These are phyloP conservation scores for Haplochromis vanheusdeni DNA, from an alignment of 2,113 vertebrate species.

Conservation along the genomic window DNA sequence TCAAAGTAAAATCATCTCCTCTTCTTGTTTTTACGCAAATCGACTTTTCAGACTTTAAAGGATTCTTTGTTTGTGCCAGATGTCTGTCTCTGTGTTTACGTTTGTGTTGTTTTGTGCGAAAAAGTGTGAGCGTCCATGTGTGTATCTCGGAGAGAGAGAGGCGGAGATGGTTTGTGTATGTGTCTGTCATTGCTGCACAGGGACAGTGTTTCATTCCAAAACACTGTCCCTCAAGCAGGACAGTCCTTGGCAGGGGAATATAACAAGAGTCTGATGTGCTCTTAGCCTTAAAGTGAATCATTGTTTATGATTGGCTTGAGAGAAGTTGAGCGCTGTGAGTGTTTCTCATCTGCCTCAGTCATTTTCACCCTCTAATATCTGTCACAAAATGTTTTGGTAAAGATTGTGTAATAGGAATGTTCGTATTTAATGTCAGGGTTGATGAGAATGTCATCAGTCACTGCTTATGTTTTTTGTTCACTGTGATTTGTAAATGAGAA, in stretches of 20 bases:
- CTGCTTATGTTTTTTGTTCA: neutral
- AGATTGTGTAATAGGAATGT: neutral
- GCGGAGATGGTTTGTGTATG: slow-evolving; percentile 37
- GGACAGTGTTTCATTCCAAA: slow-evolving; percentile 10
- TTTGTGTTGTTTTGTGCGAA: neutral
- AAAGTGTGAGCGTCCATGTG: neutral
- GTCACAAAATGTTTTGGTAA: slow-evolving; percentile 4
- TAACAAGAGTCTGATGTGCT: slow-evolving; percentile 15
- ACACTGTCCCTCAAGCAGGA: slow-evolving; percentile 30
- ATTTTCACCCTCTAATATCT: neutral
- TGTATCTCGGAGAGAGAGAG: neutral
- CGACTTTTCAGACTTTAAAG: neutral
- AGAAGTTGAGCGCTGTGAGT: neutral
- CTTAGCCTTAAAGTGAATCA: slow-evolving; percentile 38
- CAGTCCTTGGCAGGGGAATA: slow-evolving; percentile 25
- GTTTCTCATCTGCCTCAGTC: slow-evolving; percentile 34
- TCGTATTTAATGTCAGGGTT: neutral
- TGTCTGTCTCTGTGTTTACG: neutral
- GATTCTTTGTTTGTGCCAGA: neutral
- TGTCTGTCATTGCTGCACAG: slow-evolving; percentile 15
- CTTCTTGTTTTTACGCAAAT: slow-evolving; percentile 2
- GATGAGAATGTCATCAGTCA: neutral
- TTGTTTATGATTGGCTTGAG: slow-evolving; percentile 48
- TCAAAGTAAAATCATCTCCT: neutral
- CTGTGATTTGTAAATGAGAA: neutral